These are phyloP conservation scores for Carpatolechia fugitivella DNA, from an alignment of 2,888 invertebrate genomes.

Conservation along the genomic window DNA sequence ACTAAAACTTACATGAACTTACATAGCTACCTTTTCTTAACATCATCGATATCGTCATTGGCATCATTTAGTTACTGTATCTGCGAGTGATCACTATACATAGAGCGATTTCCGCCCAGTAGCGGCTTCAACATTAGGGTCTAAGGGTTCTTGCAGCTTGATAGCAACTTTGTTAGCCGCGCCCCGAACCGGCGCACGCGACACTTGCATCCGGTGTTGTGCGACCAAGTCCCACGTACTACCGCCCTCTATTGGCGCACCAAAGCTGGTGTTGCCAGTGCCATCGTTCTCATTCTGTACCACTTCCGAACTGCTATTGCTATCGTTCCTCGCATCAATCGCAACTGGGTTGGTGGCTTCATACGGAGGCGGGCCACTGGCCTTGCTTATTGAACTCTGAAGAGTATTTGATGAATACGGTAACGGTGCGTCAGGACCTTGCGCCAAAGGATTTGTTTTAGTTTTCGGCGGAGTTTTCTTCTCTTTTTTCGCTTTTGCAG, in stretches of 20 bases:
- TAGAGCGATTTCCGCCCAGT: conserved; percentile 10
- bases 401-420: conserved; percentile 47
- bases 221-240: conserved; percentile 77
- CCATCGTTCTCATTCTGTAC: conserved; percentile 37
- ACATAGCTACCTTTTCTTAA: too few species aligned
- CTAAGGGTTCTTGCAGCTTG: neutral
- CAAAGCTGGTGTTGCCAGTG: conserved; percentile 52
- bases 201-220: conserved; percentile 69
- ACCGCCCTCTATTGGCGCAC: conserved; percentile 42
- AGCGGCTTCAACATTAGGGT: neutral
- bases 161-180: conserved; percentile 18
- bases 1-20: too few species aligned
- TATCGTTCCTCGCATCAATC: neutral
- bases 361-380: conserved; percentile 65
- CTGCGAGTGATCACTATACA: too few species aligned
- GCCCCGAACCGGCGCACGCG: conserved; percentile 33
- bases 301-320: conserved; percentile 9
- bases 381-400: conserved; percentile 64
- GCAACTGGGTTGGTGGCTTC: conserved; percentile 19
- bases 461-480: conserved; percentile 24
- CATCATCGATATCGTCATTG: neutral
- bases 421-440: conserved; percentile 14
- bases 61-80: too few species aligned
- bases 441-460: conserved; percentile 20
- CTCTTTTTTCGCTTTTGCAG: conserved; percentile 25